A percentile compares a stretch with the other conserved stretches of the same genome.
phyloP scores from a whole-genome alignment of 2,797 vertebrate genomes.

The Sebastes steindachneri region DNA sequence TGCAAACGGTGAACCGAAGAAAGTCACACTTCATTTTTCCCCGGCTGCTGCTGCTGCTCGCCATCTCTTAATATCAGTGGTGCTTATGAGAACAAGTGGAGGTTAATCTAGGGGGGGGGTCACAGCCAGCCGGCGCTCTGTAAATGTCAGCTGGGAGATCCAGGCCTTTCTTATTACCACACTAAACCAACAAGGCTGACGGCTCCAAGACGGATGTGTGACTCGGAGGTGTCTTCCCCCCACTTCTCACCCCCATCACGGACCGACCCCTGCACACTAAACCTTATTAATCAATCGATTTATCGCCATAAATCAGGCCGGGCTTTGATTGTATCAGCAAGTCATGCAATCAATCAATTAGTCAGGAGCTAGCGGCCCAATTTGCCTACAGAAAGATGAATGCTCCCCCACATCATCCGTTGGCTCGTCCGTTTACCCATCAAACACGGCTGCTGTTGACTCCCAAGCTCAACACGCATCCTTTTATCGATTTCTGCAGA shows the following conservation, averaged over 20 bases:
- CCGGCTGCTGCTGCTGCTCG: slow-evolving; percentile 18
- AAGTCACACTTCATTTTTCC: slow-evolving; percentile 69
- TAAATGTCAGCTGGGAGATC: slow-evolving; percentile 84
- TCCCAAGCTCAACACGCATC: slow-evolving; percentile 72
- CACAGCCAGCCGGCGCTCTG: slow-evolving; percentile 73
- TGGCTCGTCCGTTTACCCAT: slow-evolving; percentile 78
- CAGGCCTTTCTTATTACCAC: slow-evolving; percentile 79
- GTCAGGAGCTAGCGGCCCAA: slow-evolving; percentile 70
- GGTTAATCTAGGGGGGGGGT: slow-evolving; percentile 79
- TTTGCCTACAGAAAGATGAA: slow-evolving; percentile 83
- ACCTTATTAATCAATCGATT: slow-evolving; percentile 84
- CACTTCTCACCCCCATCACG: slow-evolving; percentile 37
- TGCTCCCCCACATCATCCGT: slow-evolving; percentile 75
- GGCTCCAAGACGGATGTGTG: slow-evolving; percentile 76
- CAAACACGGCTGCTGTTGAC: slow-evolving; percentile 77
- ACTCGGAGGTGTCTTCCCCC: slow-evolving; percentile 58
- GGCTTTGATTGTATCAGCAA: slow-evolving; percentile 84
- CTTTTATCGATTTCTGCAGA: slow-evolving; percentile 72
- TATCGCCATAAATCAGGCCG: slow-evolving; percentile 81
- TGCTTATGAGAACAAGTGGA: slow-evolving; percentile 77
- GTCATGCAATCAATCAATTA: slow-evolving; percentile 81
- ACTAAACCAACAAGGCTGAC: slow-evolving; percentile 78
- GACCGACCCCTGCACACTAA: slow-evolving; percentile 59
- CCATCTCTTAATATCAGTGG: slow-evolving; percentile 74
- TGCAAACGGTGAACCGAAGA: slow-evolving; percentile 67